Conservation (phyloP, 2,888 invertebrate species). For the Perdita meconis region DNA sequence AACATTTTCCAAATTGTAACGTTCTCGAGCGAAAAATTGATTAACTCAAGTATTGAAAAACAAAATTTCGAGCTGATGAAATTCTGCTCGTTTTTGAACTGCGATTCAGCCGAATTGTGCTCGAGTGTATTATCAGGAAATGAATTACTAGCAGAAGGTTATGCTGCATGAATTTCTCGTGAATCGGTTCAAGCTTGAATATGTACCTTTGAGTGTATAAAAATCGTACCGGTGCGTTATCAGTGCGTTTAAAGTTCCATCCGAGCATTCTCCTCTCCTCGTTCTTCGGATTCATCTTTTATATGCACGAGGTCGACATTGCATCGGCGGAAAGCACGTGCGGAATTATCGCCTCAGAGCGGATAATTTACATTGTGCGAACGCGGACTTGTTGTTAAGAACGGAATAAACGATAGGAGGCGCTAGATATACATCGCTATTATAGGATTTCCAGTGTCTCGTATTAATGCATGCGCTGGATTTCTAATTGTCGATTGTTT, state of each 20-base stretch:
- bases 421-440: not conserved
- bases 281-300: too few relatives aligned
- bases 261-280: too few relatives aligned
- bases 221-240: too few relatives aligned
- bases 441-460: conserved; percentile 11
- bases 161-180: conserved; percentile 13
- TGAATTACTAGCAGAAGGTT: conserved; percentile 1
- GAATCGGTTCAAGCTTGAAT: not conserved
- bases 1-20: not conserved
- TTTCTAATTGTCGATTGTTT: conserved; percentile 75
- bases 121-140: conserved; percentile 9
- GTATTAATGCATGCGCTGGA: conserved; percentile 56
- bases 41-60: not conserved
- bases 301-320: too few relatives aligned
- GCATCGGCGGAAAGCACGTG: too few relatives aligned
- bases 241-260: too few relatives aligned
- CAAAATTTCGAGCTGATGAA: not conserved
- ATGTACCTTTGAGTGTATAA: too few relatives aligned
- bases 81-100: not conserved
- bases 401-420: too few relatives aligned
- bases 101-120: not conserved
- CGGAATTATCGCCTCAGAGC: too few relatives aligned
- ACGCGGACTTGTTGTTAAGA: not conserved
- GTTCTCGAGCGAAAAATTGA: not conserved
- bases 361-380: not conserved